Percentiles rank a stretch among this genome's conserved stretches.
Conservation (phyloP, 1,140 invertebrate species). For the Lethrus apterus region DNA sequence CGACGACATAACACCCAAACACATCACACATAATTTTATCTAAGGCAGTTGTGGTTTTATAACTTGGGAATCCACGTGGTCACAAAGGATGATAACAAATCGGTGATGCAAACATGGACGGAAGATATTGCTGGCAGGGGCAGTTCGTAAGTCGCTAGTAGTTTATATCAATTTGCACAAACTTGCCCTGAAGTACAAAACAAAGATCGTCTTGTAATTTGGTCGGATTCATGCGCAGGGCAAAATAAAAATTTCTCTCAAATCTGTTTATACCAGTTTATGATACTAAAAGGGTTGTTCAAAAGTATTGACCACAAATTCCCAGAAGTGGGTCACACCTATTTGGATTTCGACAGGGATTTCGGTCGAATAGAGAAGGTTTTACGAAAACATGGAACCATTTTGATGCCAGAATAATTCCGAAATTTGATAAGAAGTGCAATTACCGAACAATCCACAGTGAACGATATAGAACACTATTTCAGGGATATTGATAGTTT, state of each 20-base stretch:
- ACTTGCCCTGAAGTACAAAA: background rate
- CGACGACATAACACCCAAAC: too few species aligned
- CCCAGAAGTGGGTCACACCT: too few species aligned
- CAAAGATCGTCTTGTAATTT: slow-evolving; percentile 16
- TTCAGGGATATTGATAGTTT: too few species aligned
- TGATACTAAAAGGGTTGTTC: slow-evolving; percentile 14
- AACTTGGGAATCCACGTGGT: slow-evolving; percentile 12
- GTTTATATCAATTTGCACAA: slow-evolving; percentile 5
- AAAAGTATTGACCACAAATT: too few species aligned
- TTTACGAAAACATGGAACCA: too few species aligned
- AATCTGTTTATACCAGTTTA: too few species aligned
- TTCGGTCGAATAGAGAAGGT: slow-evolving; percentile 26
- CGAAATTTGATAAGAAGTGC: too few species aligned
- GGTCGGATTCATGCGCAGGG: slow-evolving; percentile 21
- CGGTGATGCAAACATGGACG: slow-evolving; percentile 16
- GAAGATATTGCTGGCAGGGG: slow-evolving; percentile 18
- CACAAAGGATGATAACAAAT: slow-evolving; percentile 1
- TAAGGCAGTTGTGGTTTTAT: slow-evolving; percentile 24
- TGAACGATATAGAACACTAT: too few species aligned
- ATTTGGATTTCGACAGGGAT: slow-evolving; percentile 23
- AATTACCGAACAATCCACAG: too few species aligned
- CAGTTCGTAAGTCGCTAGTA: slow-evolving; percentile 11
- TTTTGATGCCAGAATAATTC: too few species aligned
- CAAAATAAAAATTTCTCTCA: too few species aligned
- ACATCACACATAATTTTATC: too few species aligned